phyloP scores from a whole-genome alignment of 2,113 vertebrate genomes.

The Phylloscopus whistleri region DNA sequence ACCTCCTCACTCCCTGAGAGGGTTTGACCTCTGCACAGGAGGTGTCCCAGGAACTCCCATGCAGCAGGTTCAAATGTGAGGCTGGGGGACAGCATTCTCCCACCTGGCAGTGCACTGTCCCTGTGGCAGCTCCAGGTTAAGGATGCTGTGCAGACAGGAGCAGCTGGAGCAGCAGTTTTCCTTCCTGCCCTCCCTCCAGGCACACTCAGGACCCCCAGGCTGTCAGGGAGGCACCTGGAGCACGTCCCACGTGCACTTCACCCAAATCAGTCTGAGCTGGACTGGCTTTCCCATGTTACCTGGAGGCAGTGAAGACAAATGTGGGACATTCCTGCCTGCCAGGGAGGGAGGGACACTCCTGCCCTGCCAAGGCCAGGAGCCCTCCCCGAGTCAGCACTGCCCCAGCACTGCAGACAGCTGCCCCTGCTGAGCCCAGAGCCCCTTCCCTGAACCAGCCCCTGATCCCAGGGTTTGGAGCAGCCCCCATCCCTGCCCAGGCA shows the following conservation, averaged over 20 bases:
- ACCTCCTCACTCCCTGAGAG: background rate
- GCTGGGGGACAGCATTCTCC: background rate
- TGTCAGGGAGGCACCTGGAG: background rate
- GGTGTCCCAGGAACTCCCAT: background rate
- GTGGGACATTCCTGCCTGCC: background rate
- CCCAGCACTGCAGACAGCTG: background rate
- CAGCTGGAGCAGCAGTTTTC: background rate
- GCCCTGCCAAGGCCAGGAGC: background rate
- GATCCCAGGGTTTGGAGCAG: rapidly evolving
- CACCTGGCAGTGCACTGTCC: background rate
- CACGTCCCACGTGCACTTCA: background rate
- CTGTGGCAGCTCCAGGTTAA: background rate
- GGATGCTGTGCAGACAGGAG: no score
- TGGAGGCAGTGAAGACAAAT: background rate
- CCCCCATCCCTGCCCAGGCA: background rate
- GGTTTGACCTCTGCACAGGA: background rate
- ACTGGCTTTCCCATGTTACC: background rate
- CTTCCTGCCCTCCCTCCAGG: background rate
- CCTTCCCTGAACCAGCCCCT: rapidly evolving
- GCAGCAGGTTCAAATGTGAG: background rate
- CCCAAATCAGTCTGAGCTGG: background rate
- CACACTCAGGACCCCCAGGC: background rate
- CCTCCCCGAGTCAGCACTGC: background rate
- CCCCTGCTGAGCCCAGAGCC: rapidly evolving
- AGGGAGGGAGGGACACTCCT: background rate